Evolutionary conservation across 2,113 vertebrate species (phyloP).

Genomic region (Gavialis gangeticus): DNA sequence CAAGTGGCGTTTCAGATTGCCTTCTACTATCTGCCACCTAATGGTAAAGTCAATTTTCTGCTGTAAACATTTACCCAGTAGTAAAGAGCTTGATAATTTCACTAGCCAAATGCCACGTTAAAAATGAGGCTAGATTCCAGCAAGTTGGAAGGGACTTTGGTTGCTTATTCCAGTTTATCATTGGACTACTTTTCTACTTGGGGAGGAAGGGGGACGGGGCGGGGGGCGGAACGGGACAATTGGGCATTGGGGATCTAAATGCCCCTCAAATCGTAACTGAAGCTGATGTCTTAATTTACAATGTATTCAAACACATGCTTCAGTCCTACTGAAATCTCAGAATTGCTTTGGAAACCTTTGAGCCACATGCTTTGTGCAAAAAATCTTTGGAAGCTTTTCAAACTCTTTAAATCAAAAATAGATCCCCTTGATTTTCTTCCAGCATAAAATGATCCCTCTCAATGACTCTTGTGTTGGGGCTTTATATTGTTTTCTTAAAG

Average conservation of each 20-base stretch:
- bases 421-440: not conserved
- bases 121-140: not conserved
- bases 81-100: not conserved
- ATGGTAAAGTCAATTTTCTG: slow-evolving; percentile 59
- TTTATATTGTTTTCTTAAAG: not conserved
- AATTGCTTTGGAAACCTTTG: not conserved
- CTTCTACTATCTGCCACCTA: slow-evolving; percentile 73
- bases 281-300: not conserved
- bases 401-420: not conserved
- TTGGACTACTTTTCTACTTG: not conserved
- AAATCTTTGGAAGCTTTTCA: not conserved
- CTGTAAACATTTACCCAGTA: not conserved
- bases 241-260: not conserved
- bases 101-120: not conserved
- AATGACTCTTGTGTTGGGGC: not conserved
- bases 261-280: not conserved
- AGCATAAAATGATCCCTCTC: not conserved
- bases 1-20: slow-evolving; percentile 82
- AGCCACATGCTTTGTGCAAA: not conserved
- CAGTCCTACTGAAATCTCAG: not conserved
- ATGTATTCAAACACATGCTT: not conserved
- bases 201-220: not conserved
- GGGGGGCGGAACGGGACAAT: not conserved
- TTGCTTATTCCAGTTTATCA: not conserved
- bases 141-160: not conserved